phyloP scores from a whole-genome alignment of 2,797 vertebrate species.

The Channa striata region DNA sequence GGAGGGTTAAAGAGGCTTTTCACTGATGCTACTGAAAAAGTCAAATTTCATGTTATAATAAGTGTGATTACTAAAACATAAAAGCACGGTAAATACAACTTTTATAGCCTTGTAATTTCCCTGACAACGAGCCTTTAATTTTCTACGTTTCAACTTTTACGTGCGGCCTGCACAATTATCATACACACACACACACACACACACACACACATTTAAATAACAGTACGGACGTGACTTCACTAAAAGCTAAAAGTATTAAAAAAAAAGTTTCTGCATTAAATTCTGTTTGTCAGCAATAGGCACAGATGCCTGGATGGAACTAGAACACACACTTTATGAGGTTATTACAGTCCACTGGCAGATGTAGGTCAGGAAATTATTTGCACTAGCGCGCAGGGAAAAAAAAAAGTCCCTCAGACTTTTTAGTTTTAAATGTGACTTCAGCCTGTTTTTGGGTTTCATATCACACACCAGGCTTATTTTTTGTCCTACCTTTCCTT shows the following conservation, averaged over 20 bases:
- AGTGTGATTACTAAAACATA: conserved; percentile 54
- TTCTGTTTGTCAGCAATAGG: not conserved
- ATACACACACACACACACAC: conserved; percentile 19
- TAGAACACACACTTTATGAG: not conserved
- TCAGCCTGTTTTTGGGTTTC: not conserved
- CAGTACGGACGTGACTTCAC: not conserved
- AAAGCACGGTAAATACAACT: conserved; percentile 50
- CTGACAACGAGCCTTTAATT: conserved; percentile 59
- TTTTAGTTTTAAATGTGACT: conserved; percentile 2
- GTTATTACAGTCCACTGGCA: conserved; percentile 6
- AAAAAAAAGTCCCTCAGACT: conserved; percentile 1
- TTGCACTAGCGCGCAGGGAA: not conserved
- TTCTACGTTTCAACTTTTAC: conserved; percentile 51
- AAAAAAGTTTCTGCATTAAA: not conserved
- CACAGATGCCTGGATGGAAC: not conserved
- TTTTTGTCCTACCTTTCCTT: conserved; percentile 86
- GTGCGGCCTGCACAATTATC: conserved; percentile 17
- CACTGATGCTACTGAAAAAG: conserved; percentile 46
- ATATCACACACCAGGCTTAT: not conserved
- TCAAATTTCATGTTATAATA: conserved; percentile 40
- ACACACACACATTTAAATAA: not conserved
- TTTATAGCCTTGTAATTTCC: conserved; percentile 67
- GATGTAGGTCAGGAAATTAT: conserved; percentile 41
- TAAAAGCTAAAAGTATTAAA: not conserved
- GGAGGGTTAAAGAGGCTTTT: conserved; percentile 18